Percentiles rank a stretch among this genome's conserved stretches.
Conservation (phyloP, 2,888 invertebrate genomes). For the Herminia tarsipennalis region DNA sequence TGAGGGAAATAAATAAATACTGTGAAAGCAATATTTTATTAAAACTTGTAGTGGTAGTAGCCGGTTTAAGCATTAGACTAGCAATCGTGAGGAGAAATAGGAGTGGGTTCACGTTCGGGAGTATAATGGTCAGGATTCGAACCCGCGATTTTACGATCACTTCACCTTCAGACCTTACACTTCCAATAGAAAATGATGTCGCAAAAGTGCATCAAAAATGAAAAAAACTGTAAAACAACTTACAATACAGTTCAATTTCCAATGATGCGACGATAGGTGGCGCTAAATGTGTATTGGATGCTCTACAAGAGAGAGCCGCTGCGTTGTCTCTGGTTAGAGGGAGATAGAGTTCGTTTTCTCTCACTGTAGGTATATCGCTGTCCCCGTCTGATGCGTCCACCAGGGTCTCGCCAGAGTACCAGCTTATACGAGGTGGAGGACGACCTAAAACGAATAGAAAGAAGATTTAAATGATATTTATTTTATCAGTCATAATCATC, state of each 20-base stretch:
- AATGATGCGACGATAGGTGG: slow-evolving; percentile 88
- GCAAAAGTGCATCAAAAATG: neutral
- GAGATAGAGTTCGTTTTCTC: slow-evolving; percentile 89
- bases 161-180: too few relatives aligned
- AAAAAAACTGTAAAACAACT: slow-evolving; percentile 64
- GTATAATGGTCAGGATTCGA: too few relatives aligned
- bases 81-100: too few relatives aligned
- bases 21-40: neutral
- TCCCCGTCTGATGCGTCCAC: slow-evolving; percentile 89
- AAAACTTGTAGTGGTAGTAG: too few relatives aligned
- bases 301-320: slow-evolving; percentile 89
- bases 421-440: slow-evolving; percentile 90
- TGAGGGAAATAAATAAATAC: slow-evolving; percentile 34
- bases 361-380: slow-evolving; percentile 87
- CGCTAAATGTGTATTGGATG: slow-evolving; percentile 89
- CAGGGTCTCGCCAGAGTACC: slow-evolving; percentile 91
- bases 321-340: slow-evolving; percentile 89
- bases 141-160: too few relatives aligned
- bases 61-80: too few relatives aligned
- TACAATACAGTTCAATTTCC: slow-evolving; percentile 90
- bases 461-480: too few relatives aligned
- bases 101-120: too few relatives aligned
- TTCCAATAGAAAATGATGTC: neutral
- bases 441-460: slow-evolving; percentile 83
- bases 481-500: too few relatives aligned